Conservation (phyloP, 2,113 vertebrate genomes). For the Pygoscelis antarcticus region DNA sequence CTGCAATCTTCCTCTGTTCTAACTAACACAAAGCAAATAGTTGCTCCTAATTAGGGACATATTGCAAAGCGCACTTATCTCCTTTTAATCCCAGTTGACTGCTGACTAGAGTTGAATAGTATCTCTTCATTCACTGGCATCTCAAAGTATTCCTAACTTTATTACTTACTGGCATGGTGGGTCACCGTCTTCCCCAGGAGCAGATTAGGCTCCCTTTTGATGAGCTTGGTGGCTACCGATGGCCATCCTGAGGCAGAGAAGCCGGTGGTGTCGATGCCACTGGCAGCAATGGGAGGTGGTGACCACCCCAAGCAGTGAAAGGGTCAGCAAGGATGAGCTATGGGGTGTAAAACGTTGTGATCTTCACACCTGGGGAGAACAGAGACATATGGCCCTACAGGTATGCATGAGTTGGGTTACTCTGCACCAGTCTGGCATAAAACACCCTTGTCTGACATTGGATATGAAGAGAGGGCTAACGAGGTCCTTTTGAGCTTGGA, state of each 20-base stretch:
- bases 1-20: background rate
- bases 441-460: background rate
- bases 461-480: background rate
- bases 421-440: background rate
- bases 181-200: background rate
- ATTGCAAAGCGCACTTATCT: background rate
- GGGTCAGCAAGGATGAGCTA: background rate
- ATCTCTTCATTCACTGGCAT: background rate
- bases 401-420: background rate
- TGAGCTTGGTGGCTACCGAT: background rate
- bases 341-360: background rate
- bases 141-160: background rate
- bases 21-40: background rate
- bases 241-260: background rate
- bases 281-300: background rate
- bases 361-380: background rate
- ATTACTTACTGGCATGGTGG: background rate
- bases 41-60: background rate
- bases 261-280: background rate
- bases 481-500: background rate
- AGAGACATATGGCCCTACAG: accelerated
- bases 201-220: background rate
- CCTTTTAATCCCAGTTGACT: background rate
- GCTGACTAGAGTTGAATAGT: background rate
- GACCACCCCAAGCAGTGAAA: background rate